phyloP scores from a whole-genome alignment of 2,113 vertebrate genomes.

The Leucosticte australis region DNA sequence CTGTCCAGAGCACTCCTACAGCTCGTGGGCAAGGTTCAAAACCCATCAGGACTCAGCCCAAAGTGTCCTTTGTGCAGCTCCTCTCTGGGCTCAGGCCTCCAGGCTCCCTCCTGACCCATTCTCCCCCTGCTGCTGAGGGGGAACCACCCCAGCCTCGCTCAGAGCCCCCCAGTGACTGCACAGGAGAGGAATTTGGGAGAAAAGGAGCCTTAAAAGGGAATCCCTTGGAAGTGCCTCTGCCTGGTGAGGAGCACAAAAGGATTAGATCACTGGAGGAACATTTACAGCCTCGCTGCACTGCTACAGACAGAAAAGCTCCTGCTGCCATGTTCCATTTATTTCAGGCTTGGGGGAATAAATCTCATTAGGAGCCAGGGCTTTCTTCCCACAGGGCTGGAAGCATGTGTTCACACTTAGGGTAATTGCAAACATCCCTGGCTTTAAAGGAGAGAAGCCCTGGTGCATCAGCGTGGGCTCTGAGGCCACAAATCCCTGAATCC shows the following conservation, averaged over 20 bases:
- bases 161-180: neutral
- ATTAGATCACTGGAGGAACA: slow-evolving; percentile 33
- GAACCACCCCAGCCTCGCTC: neutral
- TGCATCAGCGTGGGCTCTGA: neutral
- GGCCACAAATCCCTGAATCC: neutral
- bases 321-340: slow-evolving; percentile 43
- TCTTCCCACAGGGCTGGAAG: neutral
- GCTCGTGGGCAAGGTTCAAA: too few species aligned
- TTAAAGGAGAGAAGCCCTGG: neutral
- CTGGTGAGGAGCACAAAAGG: neutral
- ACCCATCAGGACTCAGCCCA: too few species aligned
- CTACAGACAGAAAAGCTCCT: neutral
- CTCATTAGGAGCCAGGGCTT: slow-evolving; percentile 10
- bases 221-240: neutral
- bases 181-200: neutral
- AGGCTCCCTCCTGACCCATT: neutral
- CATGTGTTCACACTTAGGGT: slow-evolving; percentile 50
- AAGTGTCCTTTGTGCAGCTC: too few species aligned
- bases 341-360: slow-evolving; percentile 41
- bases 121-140: neutral
- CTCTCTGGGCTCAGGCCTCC: too few species aligned
- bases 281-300: slow-evolving; percentile 17
- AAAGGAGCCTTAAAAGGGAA: slow-evolving; percentile 21
- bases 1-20: too few species aligned
- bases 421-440: slow-evolving; percentile 19